Base-by-base conservation (phyloP, 2,888 invertebrate genomes). In the Lamellibrachia satsuma region DNA sequence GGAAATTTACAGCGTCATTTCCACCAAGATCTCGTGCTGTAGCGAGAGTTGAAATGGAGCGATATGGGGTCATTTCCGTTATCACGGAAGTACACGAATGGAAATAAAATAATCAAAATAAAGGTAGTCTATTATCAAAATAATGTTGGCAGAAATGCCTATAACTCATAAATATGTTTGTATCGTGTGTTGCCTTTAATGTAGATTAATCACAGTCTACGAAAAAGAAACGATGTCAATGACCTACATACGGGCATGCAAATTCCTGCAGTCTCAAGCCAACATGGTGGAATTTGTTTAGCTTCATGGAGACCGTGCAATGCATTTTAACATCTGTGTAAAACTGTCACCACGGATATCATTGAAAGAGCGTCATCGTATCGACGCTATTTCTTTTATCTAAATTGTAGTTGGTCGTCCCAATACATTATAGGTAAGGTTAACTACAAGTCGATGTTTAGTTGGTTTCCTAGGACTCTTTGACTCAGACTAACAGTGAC, bases 221-320 rank as follows among this genome's bases (percentile, higher is more conserved):
- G 75, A 75, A 75, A 75, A 39, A 75, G 15, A 75, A 75, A 75
- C 75, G 11, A 15, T 11, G 75, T n/a, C 75, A 75, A 22, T 75
- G 75, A 75, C 75, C 75, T 75, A 75, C 75, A 75, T 75, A 75
- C 75, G 75, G 75, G 75, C 75, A 75, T 75, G 75, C 75, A 75
- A 75, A 75, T 75, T 75, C 75, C 75, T 75, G 22, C 75, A 39
- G 39, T 39, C 39, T 39, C 39, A 75, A 75, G 75, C 75, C 75
- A 75, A 75, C 22, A 75, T 75, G 75, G 75, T 75, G 75, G 75
- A 75, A 6, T 75, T 75, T 75, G 75, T 75, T 75, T 75, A 75
- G 75, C 22, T 75, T 75, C 75, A n/a, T 22, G 15, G 75, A 75
- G 75, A 75, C 6, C 75, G 75, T 75, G 75, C 75, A 75, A 75